Percentiles rank a stretch among this genome's conserved stretches.
Evolutionary conservation across 2,888 invertebrate genomes (phyloP).

Genomic region (Andrena trimmerana): DNA sequence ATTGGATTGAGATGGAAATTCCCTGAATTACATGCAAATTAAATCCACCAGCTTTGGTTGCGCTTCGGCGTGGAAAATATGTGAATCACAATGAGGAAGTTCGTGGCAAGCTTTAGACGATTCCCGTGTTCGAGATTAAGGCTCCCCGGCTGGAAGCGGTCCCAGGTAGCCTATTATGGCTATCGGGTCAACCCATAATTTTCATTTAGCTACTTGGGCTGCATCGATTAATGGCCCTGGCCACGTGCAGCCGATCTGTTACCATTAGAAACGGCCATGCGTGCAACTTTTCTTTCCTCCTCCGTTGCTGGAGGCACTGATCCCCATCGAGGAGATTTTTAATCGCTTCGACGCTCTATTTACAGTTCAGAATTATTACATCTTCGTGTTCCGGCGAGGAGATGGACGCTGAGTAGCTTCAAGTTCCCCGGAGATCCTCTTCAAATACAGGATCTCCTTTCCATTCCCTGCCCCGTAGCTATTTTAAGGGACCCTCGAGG

Average conservation of each 20-base stretch:
- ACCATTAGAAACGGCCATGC: neutral
- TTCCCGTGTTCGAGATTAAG: slow-evolving; percentile 12
- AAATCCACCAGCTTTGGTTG: too few species aligned
- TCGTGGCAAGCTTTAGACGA: neutral
- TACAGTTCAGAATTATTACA: neutral
- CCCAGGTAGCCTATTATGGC: slow-evolving; percentile 43
- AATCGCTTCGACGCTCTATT: neutral
- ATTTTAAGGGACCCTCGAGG: too few species aligned
- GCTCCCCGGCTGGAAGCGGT: slow-evolving; percentile 16
- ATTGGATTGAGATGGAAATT: neutral
- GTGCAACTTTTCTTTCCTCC: neutral
- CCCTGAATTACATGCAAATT: too few species aligned
- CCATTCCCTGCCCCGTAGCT: too few species aligned
- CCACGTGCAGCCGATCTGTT: slow-evolving; percentile 26
- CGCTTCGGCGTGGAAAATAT: neutral
- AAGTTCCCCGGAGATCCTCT: too few species aligned
- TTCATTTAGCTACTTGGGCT: slow-evolving; percentile 44
- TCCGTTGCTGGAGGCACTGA: neutral
- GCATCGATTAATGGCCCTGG: slow-evolving; percentile 23
- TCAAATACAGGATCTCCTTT: too few species aligned
- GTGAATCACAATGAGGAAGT: slow-evolving; percentile 1
- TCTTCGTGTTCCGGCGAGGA: neutral
- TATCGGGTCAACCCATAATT: slow-evolving; percentile 36
- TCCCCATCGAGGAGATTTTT: neutral
- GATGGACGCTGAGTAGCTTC: neutral